A percentile compares a stretch with the other conserved stretches of the same genome.
Evolutionary conservation across 2,888 invertebrate genomes (phyloP).

Genomic region (Sthenelais limicola): DNA sequence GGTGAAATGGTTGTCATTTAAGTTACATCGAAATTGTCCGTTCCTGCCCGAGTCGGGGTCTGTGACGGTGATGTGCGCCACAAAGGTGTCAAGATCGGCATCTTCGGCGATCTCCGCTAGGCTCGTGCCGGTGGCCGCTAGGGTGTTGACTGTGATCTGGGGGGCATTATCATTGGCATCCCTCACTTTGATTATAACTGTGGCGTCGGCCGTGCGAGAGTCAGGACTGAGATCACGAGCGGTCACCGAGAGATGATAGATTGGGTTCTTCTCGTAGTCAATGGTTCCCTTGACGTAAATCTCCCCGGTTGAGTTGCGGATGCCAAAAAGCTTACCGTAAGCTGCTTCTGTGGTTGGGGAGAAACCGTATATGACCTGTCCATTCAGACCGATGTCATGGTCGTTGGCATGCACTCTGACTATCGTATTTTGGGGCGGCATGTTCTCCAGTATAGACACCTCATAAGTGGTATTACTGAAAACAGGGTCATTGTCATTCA

Average conservation of each 20-base stretch:
- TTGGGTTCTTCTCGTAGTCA: constrained; percentile 35
- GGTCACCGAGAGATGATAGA: constrained; percentile 41
- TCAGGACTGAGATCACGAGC: constrained; percentile 44
- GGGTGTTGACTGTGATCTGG: constrained; percentile 49
- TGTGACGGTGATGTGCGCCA: constrained; percentile 86
- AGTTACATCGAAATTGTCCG: constrained; percentile 79
- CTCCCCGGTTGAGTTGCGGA: constrained; percentile 48
- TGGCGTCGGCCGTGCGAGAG: constrained; percentile 48
- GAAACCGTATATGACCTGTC: constrained; percentile 50
- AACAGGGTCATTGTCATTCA: constrained; percentile 50
- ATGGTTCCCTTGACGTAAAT: constrained; percentile 48
- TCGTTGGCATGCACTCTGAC: constrained; percentile 52
- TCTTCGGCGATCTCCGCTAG: constrained; percentile 81
- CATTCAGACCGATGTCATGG: constrained; percentile 51
- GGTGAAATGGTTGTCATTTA: constrained; percentile 42
- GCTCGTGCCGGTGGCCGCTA: constrained; percentile 42
- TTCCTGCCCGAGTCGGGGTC: constrained; percentile 89
- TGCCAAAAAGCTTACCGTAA: constrained; percentile 50
- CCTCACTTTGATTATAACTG: constrained; percentile 51
- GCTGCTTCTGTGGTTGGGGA: constrained; percentile 45
- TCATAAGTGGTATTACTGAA: constrained; percentile 50
- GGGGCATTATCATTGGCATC: constrained; percentile 60
- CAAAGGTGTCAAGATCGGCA: constrained; percentile 79
- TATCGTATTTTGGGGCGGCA: constrained; percentile 41
- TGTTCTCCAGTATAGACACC: constrained; percentile 49